phyloP scores from a whole-genome alignment of 2,888 invertebrate species.

The Timandra comae region DNA sequence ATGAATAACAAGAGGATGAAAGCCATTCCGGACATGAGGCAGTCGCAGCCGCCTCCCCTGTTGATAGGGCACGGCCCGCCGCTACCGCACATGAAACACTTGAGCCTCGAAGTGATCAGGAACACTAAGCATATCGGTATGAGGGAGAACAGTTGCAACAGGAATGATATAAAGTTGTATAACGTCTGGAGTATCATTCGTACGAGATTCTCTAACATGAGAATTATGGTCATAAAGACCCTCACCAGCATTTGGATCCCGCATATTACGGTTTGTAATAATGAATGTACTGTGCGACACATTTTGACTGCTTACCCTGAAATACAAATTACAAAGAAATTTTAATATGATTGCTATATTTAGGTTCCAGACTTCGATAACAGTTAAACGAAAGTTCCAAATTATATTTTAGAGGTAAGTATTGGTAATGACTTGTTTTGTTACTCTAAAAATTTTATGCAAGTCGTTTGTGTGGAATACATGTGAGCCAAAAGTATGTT shows the following conservation, averaged over 20 bases:
- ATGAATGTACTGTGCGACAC: conserved; percentile 55
- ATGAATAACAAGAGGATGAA: conserved; percentile 48
- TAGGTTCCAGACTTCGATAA: no score
- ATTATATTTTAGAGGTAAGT: no score
- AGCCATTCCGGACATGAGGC: conserved; percentile 48
- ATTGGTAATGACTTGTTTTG: no score
- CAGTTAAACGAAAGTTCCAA: no score
- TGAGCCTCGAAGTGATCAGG: conserved; percentile 45
- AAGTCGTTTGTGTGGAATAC: no score
- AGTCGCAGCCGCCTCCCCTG: conserved; percentile 53
- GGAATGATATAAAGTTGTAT: conserved; percentile 59
- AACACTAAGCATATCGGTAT: conserved; percentile 60
- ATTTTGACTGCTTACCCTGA: conserved; percentile 35
- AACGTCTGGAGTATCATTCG: conserved; percentile 55
- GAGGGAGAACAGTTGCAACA: conserved; percentile 54
- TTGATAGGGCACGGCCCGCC: conserved; percentile 51
- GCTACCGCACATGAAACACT: conserved; percentile 58
- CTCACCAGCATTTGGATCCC: conserved; percentile 57
- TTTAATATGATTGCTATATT: no score
- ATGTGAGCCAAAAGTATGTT: no score
- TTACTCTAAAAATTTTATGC: no score
- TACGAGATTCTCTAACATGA: conserved; percentile 60
- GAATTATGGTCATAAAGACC: conserved; percentile 56
- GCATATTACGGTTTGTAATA: conserved; percentile 49
- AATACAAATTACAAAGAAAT: no score